Conservation (phyloP, 35 echinoderm and acorn worm species). For the Heliocidaris tuberculata region DNA sequence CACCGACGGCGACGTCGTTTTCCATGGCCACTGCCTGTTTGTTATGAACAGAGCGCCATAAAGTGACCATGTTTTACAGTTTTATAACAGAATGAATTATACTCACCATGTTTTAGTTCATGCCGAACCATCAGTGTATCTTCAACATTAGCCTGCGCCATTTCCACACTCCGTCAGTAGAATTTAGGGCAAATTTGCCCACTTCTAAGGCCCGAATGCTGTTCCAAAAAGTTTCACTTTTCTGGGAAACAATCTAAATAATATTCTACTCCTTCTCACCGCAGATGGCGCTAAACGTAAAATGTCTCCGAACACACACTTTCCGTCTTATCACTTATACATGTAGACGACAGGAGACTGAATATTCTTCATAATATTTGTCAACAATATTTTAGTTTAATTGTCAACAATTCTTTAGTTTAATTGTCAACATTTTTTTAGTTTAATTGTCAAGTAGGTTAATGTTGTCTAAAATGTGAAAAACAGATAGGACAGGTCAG, state of each 20-base stretch:
- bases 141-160: slow-evolving; percentile 43
- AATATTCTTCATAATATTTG: too few species aligned
- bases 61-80: slow-evolving; percentile 17
- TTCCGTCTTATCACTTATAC: too few species aligned
- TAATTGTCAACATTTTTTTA: too few species aligned
- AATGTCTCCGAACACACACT: too few species aligned
- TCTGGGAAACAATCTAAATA: background rate
- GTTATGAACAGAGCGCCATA: background rate
- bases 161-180: background rate
- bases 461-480: too few species aligned
- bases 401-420: too few species aligned
- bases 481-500: too few species aligned
- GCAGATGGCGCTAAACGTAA: background rate
- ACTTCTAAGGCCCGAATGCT: slow-evolving; percentile 24
- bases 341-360: too few species aligned
- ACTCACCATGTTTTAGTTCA: slow-evolving; percentile 47
- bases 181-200: slow-evolving; percentile 44
- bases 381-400: too few species aligned
- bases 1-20: background rate
- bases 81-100: background rate
- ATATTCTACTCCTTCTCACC: background rate
- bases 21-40: background rate
- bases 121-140: slow-evolving; percentile 33
- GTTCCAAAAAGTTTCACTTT: background rate
- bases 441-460: too few species aligned